phyloP scores from a whole-genome alignment of 2,113 vertebrate species.

The Boulengerochromis microlepis region DNA sequence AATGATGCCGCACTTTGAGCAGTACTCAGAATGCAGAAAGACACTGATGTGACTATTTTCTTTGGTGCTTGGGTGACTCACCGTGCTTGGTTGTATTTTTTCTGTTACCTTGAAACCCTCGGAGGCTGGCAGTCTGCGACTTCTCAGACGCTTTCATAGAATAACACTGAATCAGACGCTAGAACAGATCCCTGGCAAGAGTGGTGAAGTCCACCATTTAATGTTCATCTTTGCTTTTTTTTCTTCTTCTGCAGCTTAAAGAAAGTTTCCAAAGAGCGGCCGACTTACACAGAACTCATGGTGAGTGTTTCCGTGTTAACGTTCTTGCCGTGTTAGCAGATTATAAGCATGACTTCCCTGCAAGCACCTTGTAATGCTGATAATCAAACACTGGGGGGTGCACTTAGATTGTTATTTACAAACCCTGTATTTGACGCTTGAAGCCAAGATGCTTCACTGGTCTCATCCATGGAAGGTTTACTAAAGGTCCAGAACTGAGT shows the following conservation, averaged over 20 bases:
- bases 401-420: background rate
- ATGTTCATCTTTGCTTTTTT: background rate
- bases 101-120: background rate
- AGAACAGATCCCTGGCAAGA: background rate
- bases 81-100: background rate
- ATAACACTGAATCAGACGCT: accelerated
- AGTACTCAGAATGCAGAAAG: background rate
- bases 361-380: background rate
- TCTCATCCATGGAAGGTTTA: background rate
- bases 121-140: background rate
- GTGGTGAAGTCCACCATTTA: background rate
- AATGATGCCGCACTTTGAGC: background rate
- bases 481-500: background rate
- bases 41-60: accelerated
- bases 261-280: constrained; percentile 97
- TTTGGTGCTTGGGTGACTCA: background rate
- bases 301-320: constrained; percentile 66
- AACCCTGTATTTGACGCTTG: background rate
- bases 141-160: background rate
- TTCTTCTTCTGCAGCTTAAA: constrained; percentile 80
- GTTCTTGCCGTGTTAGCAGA: background rate
- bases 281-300: constrained; percentile 95
- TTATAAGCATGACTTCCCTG: background rate
- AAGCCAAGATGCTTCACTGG: background rate
- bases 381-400: constrained; percentile 16